phyloP scores from a whole-genome alignment of 2,113 vertebrate genomes.

The rat (Rattus norvegicus) region DNA sequence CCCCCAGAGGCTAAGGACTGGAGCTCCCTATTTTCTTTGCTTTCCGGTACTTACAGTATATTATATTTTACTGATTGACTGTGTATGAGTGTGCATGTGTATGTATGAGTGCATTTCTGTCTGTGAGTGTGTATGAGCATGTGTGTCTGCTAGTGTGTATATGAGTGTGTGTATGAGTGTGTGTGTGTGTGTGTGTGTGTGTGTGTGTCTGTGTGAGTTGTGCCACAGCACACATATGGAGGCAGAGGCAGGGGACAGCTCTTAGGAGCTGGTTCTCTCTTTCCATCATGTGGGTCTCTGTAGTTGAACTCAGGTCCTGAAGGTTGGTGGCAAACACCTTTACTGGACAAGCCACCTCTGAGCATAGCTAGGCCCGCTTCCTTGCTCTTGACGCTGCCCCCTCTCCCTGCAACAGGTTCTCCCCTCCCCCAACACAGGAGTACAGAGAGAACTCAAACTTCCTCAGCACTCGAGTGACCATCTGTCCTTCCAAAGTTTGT shows the following conservation, averaged over 20 bases:
- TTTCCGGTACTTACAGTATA: not conserved
- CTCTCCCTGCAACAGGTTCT: not conserved
- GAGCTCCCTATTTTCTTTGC: not conserved
- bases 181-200: not conserved
- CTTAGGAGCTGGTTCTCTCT: not conserved
- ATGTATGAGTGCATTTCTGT: not conserved
- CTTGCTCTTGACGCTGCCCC: not conserved
- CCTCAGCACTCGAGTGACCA: slow-evolving; percentile 20
- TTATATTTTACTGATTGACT: not conserved
- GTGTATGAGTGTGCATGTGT: not conserved
- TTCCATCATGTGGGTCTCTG: not conserved
- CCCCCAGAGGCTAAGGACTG: not conserved
- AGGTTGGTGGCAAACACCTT: not conserved
- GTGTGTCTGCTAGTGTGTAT: too few relatives aligned
- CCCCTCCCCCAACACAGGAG: not conserved
- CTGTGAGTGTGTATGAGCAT: too few relatives aligned
- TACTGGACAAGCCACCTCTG: not conserved
- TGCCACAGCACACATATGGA: not conserved
- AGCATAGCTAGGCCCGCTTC: not conserved
- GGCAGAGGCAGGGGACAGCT: not conserved
- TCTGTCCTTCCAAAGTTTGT: slow-evolving; percentile 55
- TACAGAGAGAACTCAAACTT: slow-evolving; percentile 39
- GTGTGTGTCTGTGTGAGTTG: not conserved
- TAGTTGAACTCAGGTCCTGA: not conserved
- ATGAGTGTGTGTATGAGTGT: too few relatives aligned